Percentiles rank a stretch among this genome's conserved stretches.
Conservation (phyloP, 1,140 invertebrate genomes). For the Prorops nasuta region DNA sequence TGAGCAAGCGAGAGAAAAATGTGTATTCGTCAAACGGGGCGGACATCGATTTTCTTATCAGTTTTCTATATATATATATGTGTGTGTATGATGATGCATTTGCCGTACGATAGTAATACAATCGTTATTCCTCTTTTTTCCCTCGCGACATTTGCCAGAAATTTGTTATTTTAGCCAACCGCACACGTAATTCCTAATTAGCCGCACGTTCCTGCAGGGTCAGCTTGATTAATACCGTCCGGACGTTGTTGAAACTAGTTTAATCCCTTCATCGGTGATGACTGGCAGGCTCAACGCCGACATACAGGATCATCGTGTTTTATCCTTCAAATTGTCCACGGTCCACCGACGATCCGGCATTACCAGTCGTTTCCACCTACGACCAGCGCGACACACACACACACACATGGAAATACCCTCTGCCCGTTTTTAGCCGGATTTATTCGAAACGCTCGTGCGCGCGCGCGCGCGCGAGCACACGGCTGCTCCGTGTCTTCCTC, state of each 20-base stretch:
- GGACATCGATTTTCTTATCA: too few relatives aligned
- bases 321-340: constrained; percentile 1
- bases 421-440: too few relatives aligned
- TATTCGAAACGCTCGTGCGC: too few relatives aligned
- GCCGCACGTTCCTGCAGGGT: not conserved
- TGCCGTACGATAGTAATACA: constrained; percentile 11
- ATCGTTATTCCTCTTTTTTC: not conserved
- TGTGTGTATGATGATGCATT: constrained; percentile 4
- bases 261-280: constrained; percentile 1
- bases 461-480: too few relatives aligned
- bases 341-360: constrained; percentile 7
- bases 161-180: not conserved
- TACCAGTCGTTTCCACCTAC: too few relatives aligned
- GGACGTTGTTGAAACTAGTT: constrained; percentile 10
- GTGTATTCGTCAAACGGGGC: too few relatives aligned
- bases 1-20: too few relatives aligned
- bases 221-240: constrained; percentile 16
- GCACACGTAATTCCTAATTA: constrained; percentile 19
- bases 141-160: too few relatives aligned
- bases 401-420: too few relatives aligned
- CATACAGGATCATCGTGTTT: constrained; percentile 14
- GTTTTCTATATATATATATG: too few relatives aligned
- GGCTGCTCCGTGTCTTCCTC: not conserved
- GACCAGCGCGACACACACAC: too few relatives aligned
- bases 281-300: constrained; percentile 2